Conservation (phyloP, 2,888 invertebrate species). For the Mesorhabditis spiculigera region DNA sequence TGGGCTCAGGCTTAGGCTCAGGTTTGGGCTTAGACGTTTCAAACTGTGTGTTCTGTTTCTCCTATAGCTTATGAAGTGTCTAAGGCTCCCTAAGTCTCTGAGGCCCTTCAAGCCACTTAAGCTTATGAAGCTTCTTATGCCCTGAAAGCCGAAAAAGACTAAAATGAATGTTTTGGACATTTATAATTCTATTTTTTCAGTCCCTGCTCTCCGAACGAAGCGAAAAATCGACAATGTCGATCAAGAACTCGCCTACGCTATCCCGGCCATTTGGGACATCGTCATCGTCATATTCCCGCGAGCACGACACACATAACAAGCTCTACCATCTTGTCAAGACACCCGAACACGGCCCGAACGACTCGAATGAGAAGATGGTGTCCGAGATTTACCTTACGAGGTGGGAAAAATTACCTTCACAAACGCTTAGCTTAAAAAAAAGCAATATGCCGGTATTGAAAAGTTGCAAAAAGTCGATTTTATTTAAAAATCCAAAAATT, state of each 20-base stretch:
- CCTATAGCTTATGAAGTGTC: too few species aligned
- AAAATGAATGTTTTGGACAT: too few species aligned
- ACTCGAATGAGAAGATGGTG: constrained; percentile 87
- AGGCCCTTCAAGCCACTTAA: too few species aligned
- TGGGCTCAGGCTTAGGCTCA: too few species aligned
- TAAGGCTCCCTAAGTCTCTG: too few species aligned
- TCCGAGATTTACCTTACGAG: constrained; percentile 95
- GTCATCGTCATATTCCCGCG: constrained; percentile 19
- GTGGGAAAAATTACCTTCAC: constrained; percentile 4
- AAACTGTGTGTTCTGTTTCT: too few species aligned
- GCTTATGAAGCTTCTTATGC: neutral
- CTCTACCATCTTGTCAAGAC: constrained; percentile 56
- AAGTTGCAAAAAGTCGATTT: too few species aligned
- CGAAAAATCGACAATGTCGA: constrained; percentile 68
- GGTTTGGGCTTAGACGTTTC: too few species aligned
- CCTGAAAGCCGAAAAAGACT: neutral
- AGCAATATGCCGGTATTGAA: too few species aligned
- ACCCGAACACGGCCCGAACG: constrained; percentile 41
- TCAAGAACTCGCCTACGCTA: constrained; percentile 40
- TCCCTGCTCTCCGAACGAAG: constrained; percentile 88
- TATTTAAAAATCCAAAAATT: too few species aligned
- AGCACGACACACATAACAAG: constrained; percentile 60
- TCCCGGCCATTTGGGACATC: constrained; percentile 27
- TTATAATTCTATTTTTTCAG: too few species aligned
- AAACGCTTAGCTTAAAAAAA: too few species aligned